Base-by-base conservation (phyloP, 2,888 invertebrate genomes). In the Belgica antarctica region DNA sequence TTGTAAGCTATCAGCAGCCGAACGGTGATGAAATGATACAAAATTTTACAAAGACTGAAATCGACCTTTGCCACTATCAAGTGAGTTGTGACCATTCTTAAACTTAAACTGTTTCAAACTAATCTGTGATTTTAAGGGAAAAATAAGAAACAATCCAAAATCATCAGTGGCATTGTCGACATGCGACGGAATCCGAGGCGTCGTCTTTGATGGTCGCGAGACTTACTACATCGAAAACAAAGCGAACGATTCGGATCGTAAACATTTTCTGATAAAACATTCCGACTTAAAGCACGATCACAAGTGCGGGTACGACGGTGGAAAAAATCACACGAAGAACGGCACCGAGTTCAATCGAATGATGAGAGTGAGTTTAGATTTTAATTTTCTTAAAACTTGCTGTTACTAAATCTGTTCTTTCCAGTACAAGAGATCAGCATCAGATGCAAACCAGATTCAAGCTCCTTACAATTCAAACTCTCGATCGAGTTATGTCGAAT, bases 131-230 rank as follows among this genome's bases (percentile, higher is more conserved):
- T n/a, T 71, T 12, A 73, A 80, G 75, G 94, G 94, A 71, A 84
- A 83, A 72, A 84, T 94, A 70, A 82, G 89, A 72, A 87, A 85
- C 71, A 82, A 84, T 73, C 82, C 84, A 1, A 82, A 83, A 71
- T 94, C 94, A 2, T 89, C 89, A 87, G 93, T 86, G 68, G 94
- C 94, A 1, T 77, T 94, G 63, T 94, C 94, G 63, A 93, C 93
- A 2, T 94, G 94, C 77, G 80, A 84, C 66, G 89, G 89, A 61
- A 79, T 87, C 46, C 85, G 88, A 65, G 94, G 94, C 5, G 84
- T 92, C 72, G 84, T 94, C 72, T 90, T 85, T 77, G 92, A 94
- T 77, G 93, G 92, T 28, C 77, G 83, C 72, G 85, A 85, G 71
- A 85, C 89, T 79, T 88, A 87, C 78, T 91, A 92, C 77, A 85